Conservation (phyloP, 2,888 invertebrate genomes). For the Eristalis tenax region DNA sequence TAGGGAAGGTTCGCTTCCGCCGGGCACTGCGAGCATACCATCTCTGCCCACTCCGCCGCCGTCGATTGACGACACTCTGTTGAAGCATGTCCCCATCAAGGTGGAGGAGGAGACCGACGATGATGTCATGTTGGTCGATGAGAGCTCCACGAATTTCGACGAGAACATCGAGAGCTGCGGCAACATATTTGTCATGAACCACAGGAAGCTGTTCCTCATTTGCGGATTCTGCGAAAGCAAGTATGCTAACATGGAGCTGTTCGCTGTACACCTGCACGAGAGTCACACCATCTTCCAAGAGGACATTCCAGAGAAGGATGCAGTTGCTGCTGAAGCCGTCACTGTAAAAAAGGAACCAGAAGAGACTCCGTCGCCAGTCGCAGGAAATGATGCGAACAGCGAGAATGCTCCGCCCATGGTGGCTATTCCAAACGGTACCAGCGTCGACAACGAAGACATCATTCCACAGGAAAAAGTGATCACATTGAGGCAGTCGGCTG, state of each 20-base stretch:
- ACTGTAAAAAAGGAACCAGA: slow-evolving; percentile 45
- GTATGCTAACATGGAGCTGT: slow-evolving; percentile 75
- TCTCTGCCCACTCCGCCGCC: slow-evolving; percentile 34
- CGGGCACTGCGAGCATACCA: slow-evolving; percentile 5
- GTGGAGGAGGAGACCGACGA: slow-evolving; percentile 43
- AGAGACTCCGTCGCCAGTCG: not conserved
- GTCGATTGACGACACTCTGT: slow-evolving; percentile 43
- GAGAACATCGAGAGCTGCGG: slow-evolving; percentile 76
- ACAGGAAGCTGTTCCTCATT: slow-evolving; percentile 73
- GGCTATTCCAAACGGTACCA: slow-evolving; percentile 65
- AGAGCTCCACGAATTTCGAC: slow-evolving; percentile 33
- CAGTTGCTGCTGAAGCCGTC: not conserved
- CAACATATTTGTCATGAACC: slow-evolving; percentile 75
- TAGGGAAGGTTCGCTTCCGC: slow-evolving; percentile 34
- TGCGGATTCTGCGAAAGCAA: slow-evolving; percentile 76
- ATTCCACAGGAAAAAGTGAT: slow-evolving; percentile 72
- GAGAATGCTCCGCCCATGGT: slow-evolving; percentile 73
- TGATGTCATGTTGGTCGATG: slow-evolving; percentile 22
- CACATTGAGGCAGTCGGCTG: slow-evolving; percentile 45
- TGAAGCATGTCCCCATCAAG: slow-evolving; percentile 63
- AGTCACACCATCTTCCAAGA: slow-evolving; percentile 73
- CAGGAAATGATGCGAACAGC: slow-evolving; percentile 53
- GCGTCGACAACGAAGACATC: slow-evolving; percentile 45
- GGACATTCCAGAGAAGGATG: not conserved
- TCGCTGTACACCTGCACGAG: slow-evolving; percentile 76